These are phyloP conservation scores for Lacerta agilis DNA, from an alignment of 2,797 vertebrate species.

Conservation along the genomic window DNA sequence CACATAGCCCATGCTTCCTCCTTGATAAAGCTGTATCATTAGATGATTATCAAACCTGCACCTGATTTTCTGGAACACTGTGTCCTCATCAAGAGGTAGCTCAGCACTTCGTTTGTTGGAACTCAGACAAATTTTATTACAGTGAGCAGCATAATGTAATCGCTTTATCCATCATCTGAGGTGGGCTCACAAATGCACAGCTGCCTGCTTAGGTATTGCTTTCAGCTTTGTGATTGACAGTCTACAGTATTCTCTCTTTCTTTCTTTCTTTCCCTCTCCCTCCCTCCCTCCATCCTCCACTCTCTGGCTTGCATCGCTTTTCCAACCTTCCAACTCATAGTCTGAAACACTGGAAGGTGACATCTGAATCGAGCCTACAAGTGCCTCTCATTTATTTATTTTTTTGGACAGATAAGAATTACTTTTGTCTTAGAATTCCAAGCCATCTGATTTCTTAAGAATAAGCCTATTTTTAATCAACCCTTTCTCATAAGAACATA, in stretches of 20 bases:
- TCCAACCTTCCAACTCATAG: too few species aligned
- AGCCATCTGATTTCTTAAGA: background rate
- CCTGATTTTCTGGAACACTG: slow-evolving; percentile 33
- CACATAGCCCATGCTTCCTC: background rate
- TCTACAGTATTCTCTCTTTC: too few species aligned
- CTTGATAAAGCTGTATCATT: slow-evolving; percentile 5
- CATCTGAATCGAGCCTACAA: too few species aligned
- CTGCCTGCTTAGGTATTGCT: accelerated
- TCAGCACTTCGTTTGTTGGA: background rate
- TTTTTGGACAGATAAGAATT: too few species aligned
- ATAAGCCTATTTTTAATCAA: background rate
- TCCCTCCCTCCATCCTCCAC: background rate
- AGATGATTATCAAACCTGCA: background rate
- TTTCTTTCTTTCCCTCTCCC: background rate
- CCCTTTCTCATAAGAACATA: background rate
- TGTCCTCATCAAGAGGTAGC: slow-evolving; percentile 18
- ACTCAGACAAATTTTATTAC: background rate
- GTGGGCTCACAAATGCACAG: accelerated
- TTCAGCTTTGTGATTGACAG: background rate
- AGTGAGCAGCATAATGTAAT: background rate
- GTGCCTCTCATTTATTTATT: too few species aligned
- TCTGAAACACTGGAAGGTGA: too few species aligned
- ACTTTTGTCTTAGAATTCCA: too few species aligned
- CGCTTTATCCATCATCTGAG: background rate
- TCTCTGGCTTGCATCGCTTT: too few species aligned